phyloP scores from a whole-genome alignment of 2,888 invertebrate genomes.

The Automeris io region DNA sequence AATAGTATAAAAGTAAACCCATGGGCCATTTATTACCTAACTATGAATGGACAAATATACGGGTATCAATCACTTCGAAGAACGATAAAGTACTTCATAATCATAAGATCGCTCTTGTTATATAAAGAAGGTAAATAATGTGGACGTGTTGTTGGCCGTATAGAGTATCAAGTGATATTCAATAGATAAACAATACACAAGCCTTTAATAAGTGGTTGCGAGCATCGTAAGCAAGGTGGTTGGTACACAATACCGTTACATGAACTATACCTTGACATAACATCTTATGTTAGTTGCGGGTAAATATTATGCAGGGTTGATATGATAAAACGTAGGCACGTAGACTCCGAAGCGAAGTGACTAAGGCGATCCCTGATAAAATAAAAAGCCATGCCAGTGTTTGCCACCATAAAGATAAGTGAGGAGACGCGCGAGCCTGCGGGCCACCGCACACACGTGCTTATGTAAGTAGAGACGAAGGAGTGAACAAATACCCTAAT shows the following conservation, averaged over 20 bases:
- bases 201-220: not conserved
- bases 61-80: no score
- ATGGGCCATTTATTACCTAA: no score
- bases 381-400: slow-evolving; percentile 55
- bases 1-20: no score
- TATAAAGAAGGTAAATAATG: not conserved
- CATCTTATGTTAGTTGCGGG: slow-evolving; percentile 38
- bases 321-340: slow-evolving; percentile 47
- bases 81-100: not conserved
- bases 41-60: no score
- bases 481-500: slow-evolving; percentile 58
- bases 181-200: slow-evolving; percentile 18
- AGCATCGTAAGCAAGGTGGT: slow-evolving; percentile 2
- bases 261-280: slow-evolving; percentile 30
- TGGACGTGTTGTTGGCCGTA: not conserved
- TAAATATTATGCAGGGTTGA: slow-evolving; percentile 61
- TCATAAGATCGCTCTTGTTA: not conserved
- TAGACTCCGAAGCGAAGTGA: slow-evolving; percentile 50
- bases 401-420: slow-evolving; percentile 69
- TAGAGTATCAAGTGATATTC: not conserved
- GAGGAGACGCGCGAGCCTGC: slow-evolving; percentile 40
- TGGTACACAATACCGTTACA: slow-evolving; percentile 12
- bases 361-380: slow-evolving; percentile 60
- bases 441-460: slow-evolving; percentile 57
- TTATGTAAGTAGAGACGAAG: slow-evolving; percentile 37